phyloP scores from a whole-genome alignment of 2,888 invertebrate species.

The Anagyrus pseudococci region DNA sequence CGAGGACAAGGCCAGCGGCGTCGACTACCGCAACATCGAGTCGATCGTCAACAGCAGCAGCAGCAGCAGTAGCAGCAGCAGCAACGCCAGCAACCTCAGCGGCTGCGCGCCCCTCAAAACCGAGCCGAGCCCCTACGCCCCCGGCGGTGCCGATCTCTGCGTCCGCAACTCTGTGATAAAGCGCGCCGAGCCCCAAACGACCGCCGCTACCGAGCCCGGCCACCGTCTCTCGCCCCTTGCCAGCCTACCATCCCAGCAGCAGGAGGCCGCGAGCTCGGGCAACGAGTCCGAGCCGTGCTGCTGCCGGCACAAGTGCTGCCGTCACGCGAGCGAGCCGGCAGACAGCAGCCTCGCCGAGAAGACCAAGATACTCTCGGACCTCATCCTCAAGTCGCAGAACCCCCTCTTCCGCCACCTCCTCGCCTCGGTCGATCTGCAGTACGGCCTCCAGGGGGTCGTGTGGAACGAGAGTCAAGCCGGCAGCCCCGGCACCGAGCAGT shows the following conservation, averaged over 20 bases:
- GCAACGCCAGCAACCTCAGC: constrained; percentile 1
- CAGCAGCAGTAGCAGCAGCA: constrained; percentile 11
- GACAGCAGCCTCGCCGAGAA: constrained; percentile 56
- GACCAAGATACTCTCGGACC: constrained; percentile 57
- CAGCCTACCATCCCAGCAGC: too few relatives aligned
- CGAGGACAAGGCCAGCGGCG: constrained; percentile 46
- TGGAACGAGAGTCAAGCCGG: constrained; percentile 46
- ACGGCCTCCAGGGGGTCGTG: constrained; percentile 55
- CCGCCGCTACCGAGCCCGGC: background rate
- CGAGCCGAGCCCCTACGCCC: constrained; percentile 41
- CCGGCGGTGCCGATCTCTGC: constrained; percentile 42
- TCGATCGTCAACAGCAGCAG: constrained; percentile 55
- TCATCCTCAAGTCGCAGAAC: constrained; percentile 56
- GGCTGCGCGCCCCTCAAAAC: constrained; percentile 51
- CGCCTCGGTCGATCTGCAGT: constrained; percentile 55
- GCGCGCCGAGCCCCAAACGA: constrained; percentile 48
- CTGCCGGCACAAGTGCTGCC: constrained; percentile 58
- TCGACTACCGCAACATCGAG: constrained; percentile 59
- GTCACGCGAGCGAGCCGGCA: constrained; percentile 51
- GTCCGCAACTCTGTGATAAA: constrained; percentile 58
- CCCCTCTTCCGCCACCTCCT: constrained; percentile 55
- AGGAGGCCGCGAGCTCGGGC: background rate
- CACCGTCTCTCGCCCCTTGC: background rate
- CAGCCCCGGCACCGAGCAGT: constrained; percentile 44
- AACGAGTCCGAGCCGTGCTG: constrained; percentile 45